Evolutionary conservation across 2,113 vertebrate species (phyloP).

Genomic region (Caranx melampygus): DNA sequence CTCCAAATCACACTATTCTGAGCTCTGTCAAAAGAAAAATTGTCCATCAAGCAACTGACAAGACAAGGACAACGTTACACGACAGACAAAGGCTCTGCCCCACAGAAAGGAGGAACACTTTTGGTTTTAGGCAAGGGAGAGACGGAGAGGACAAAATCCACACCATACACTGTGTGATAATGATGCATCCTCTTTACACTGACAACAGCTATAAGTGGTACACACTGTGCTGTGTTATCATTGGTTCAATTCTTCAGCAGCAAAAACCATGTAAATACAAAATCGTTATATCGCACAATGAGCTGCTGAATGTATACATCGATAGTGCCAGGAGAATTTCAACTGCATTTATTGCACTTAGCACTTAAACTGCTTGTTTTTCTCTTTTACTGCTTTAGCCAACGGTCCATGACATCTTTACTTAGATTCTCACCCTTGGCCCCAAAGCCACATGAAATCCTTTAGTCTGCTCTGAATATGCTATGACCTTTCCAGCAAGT

Average conservation of each 20-base stretch:
- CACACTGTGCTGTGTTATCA: background rate
- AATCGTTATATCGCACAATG: background rate
- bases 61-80: background rate
- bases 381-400: background rate
- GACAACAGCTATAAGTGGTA: background rate
- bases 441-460: conserved; percentile 57
- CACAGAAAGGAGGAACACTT: background rate
- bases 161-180: background rate
- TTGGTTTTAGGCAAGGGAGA: background rate
- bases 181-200: background rate
- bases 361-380: background rate
- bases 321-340: background rate
- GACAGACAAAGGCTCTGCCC: background rate
- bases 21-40: background rate
- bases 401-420: conserved; percentile 40
- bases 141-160: no score
- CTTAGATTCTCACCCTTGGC: conserved; percentile 23
- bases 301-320: background rate
- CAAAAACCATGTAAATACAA: background rate
- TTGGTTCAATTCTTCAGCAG: background rate
- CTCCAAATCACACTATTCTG: background rate
- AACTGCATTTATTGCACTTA: conserved; percentile 1
- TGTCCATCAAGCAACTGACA: background rate
- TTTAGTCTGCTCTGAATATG: conserved; percentile 62
- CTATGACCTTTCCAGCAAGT: conserved; percentile 78